phyloP scores from a whole-genome alignment of 1,140 invertebrate species.

The Pachypeltis micranthus region DNA sequence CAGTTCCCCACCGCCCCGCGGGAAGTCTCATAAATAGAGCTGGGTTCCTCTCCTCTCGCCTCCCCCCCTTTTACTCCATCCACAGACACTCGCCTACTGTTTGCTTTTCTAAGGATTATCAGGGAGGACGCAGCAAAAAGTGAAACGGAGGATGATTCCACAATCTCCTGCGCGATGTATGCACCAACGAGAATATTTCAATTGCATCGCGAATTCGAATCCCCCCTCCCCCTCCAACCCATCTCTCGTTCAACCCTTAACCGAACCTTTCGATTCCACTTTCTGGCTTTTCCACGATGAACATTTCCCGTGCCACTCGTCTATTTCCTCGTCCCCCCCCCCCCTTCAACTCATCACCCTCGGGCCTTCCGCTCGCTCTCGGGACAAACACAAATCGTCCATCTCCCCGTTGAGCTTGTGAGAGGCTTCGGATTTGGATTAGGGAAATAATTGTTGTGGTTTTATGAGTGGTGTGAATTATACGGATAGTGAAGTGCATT shows the following conservation, averaged over 20 bases:
- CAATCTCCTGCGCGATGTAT: neutral
- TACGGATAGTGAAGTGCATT: conserved; percentile 13
- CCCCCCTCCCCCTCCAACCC: neutral
- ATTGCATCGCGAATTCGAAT: conserved; percentile 5
- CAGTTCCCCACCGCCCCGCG: too few species aligned
- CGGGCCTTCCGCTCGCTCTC: neutral
- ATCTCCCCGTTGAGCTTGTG: neutral
- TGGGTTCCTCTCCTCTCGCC: too few species aligned
- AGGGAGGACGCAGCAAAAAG: neutral
- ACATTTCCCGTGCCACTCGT: too few species aligned
- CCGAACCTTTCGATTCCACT: too few species aligned
- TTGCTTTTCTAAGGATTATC: conserved; percentile 13
- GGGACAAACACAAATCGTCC: neutral
- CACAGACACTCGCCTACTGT: neutral
- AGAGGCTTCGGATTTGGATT: neutral
- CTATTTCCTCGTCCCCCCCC: too few species aligned
- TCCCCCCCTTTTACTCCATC: too few species aligned
- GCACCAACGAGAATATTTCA: conserved; percentile 7
- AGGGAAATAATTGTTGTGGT: conserved; percentile 12
- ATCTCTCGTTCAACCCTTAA: too few species aligned
- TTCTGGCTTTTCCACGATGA: neutral
- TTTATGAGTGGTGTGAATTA: conserved; percentile 14
- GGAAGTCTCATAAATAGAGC: too few species aligned
- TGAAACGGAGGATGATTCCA: neutral
- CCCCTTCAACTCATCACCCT: too few species aligned